Evolutionary conservation across 23 tunicate species (phyloP), one percentile per base, ranked within the genome.

Genomic region (Styela clava): DNA sequence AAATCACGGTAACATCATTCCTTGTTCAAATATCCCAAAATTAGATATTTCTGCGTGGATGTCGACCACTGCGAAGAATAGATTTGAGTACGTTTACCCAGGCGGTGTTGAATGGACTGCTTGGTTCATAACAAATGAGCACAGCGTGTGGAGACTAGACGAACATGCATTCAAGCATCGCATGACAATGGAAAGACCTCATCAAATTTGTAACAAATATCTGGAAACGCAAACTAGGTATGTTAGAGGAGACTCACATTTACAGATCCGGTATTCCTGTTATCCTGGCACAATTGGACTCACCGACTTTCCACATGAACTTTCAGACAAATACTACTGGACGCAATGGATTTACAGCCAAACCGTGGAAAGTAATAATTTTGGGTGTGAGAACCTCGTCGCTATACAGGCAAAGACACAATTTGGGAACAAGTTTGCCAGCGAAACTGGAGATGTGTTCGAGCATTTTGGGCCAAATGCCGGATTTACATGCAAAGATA

Each of bases 401-500:
- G 81, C 68, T 20, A 76, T 76, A 12, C 81, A 76, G 27, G 81
- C 26, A 7, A 44, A 21, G 2, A 1, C 81, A 7, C 32, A 21
- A 22, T 3, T 19, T 3, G 81, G 29, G 9, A 26, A 52, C 65
- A 24, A 22, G 52, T 76, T 44, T 25, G 88, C 89, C 18, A 26
- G 89, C 1, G 94, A 94, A 70, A 87, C 98, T 0, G 98, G 86
- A 0, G 98, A 94, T 61, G 87, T 84, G n/a, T 94, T 94, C 62
- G 79, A 78, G 21, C 79, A 64, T 18, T 85, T 79, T 70, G 82
- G 88, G 30, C 81, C 89, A 25, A 21, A 21, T 26, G 9, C 9
- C 7, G 98, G 98, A 0, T 85, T 94, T 44, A 28, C 84, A 16
- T 94, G 98, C 74, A 68, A 74, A 36, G 94, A 87, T 23, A 70